Conservation (phyloP, 2,888 invertebrate genomes). For the Petrolisthes manimaculis region DNA sequence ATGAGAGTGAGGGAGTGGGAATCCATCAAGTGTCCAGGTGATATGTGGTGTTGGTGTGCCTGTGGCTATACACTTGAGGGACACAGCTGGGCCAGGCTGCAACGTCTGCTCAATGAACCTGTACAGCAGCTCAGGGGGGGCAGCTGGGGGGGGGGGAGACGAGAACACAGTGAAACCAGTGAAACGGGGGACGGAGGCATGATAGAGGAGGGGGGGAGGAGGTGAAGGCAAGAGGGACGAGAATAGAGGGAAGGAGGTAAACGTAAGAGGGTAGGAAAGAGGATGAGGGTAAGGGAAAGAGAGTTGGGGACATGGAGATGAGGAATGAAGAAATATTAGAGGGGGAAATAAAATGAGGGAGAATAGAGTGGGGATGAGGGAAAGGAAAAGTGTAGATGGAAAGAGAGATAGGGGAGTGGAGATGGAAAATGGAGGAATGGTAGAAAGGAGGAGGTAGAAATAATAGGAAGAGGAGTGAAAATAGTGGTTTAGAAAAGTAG, state of each 20-base stretch:
- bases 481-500: no score
- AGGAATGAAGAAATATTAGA: no score
- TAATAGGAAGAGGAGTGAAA: no score
- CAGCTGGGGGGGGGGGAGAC: not conserved
- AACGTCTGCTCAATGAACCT: constrained; percentile 63
- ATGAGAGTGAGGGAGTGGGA: constrained; percentile 48
- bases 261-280: not conserved
- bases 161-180: not conserved
- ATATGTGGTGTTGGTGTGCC: constrained; percentile 54
- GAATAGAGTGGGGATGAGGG: no score
- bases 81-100: constrained; percentile 62
- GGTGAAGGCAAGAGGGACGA: not conserved
- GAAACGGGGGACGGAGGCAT: not conserved
- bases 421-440: no score
- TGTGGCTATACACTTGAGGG: constrained; percentile 59
- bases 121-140: constrained; percentile 42
- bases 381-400: no score
- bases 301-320: no score
- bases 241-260: not conserved
- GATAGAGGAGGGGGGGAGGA: not conserved
- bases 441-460: no score
- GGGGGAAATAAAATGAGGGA: no score
- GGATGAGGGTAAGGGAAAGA: no score
- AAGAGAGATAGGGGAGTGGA: no score
- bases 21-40: constrained; percentile 54